Evolutionary conservation across 2,888 invertebrate genomes (phyloP).

Genomic region (Lacanobia oleracea): DNA sequence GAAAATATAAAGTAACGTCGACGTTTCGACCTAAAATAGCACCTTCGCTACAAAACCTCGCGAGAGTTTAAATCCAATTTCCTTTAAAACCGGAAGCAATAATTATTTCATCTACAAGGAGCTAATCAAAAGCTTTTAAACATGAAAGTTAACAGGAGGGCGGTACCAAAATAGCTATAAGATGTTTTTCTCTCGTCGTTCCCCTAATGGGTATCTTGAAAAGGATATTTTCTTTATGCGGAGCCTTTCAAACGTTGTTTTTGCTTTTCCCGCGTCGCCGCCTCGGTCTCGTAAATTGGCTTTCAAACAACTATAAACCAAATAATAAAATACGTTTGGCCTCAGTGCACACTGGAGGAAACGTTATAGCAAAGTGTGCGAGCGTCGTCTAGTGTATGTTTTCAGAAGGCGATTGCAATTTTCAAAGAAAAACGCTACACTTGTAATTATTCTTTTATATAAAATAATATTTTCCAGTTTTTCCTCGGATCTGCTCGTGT

Average conservation of each 20-base stretch:
- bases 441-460: slow-evolving; percentile 20
- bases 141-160: slow-evolving; percentile 60
- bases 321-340: slow-evolving; percentile 70
- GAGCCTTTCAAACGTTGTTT: slow-evolving; percentile 74
- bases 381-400: slow-evolving; percentile 26
- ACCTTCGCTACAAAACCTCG: background rate
- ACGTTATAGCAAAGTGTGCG: slow-evolving; percentile 63
- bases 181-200: slow-evolving; percentile 71
- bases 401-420: slow-evolving; percentile 50
- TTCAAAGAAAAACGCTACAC: slow-evolving; percentile 46
- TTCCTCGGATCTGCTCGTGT: slow-evolving; percentile 15
- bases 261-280: slow-evolving; percentile 69
- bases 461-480: slow-evolving; percentile 41
- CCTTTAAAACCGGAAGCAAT: slow-evolving; percentile 38
- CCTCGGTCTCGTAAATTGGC: slow-evolving; percentile 74
- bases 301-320: slow-evolving; percentile 74
- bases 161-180: slow-evolving; percentile 56
- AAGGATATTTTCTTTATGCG: slow-evolving; percentile 73
- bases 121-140: slow-evolving; percentile 67
- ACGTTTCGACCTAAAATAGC: background rate
- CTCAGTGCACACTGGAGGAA: slow-evolving; percentile 54
- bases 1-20: background rate
- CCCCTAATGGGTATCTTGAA: slow-evolving; percentile 72
- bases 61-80: slow-evolving; percentile 43
- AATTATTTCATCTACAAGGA: slow-evolving; percentile 51